These are phyloP conservation scores for Sorex araneus DNA, from an alignment of 2,113 vertebrate species.

Conservation along the genomic window DNA sequence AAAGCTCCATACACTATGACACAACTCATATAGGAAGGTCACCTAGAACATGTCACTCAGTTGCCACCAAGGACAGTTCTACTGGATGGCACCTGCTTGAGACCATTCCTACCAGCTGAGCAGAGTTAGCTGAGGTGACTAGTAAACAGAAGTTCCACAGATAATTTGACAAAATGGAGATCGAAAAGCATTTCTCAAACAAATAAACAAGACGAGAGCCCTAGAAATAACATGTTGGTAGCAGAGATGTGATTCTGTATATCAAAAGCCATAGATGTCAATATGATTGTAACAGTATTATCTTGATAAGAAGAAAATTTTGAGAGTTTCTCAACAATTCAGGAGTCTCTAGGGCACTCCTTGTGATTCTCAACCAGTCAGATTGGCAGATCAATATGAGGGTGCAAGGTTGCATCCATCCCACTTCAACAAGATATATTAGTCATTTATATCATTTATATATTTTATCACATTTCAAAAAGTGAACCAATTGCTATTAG, in stretches of 20 bases:
- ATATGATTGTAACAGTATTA: too few relatives aligned
- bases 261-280: too few relatives aligned
- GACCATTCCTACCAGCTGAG: neutral
- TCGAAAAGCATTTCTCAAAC: neutral
- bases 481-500: constrained; percentile 35
- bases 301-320: too few relatives aligned
- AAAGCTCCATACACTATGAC: neutral
- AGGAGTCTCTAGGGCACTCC: too few relatives aligned
- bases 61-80: neutral
- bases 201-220: neutral
- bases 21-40: neutral
- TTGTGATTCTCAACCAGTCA: too few relatives aligned
- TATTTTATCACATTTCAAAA: constrained; percentile 41
- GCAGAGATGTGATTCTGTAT: too few relatives aligned
- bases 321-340: too few relatives aligned
- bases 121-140: neutral
- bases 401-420: too few relatives aligned
- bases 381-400: too few relatives aligned
- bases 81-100: neutral
- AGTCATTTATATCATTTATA: constrained; percentile 43
- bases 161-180: neutral
- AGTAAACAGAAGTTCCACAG: neutral
- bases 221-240: neutral
- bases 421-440: constrained; percentile 8
- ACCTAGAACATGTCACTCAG: neutral